Percentiles rank a stretch among this genome's conserved stretches.
phyloP scores from a whole-genome alignment of 2,888 invertebrate species.

The Drosophila testacea region DNA sequence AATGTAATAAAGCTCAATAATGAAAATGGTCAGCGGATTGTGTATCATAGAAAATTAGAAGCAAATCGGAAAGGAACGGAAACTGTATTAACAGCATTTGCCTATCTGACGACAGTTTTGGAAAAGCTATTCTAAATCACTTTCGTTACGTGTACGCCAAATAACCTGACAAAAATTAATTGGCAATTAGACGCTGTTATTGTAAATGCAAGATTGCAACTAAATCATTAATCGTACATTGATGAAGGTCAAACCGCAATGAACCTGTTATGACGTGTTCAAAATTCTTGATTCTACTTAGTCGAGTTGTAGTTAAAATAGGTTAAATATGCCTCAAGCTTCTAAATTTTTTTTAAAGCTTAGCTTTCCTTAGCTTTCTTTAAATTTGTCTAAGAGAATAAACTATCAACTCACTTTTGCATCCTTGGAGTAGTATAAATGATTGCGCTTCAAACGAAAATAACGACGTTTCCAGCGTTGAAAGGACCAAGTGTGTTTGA shows the following conservation, averaged over 20 bases:
- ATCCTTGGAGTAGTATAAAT: conserved; percentile 94
- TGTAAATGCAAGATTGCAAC: conserved; percentile 16
- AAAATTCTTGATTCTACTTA: conserved; percentile 38
- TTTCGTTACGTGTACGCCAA: conserved; percentile 21
- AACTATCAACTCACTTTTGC: conserved; percentile 88
- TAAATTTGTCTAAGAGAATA: too few species aligned
- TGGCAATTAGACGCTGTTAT: conserved; percentile 42
- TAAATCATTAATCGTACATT: conserved; percentile 1
- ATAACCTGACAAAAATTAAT: conserved; percentile 3
- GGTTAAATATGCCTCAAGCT: background rate
- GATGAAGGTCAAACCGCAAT: conserved; percentile 16
- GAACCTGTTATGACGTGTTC: background rate
- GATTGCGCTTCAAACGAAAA: conserved; percentile 93
- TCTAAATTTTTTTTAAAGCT: too few species aligned
- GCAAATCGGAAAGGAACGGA: background rate
- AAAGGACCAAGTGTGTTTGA: conserved; percentile 94
- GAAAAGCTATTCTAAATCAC: conserved; percentile 15
- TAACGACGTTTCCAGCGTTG: conserved; percentile 94
- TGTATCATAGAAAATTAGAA: background rate
- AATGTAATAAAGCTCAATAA: conserved; percentile 35
- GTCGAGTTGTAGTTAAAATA: background rate
- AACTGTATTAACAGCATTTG: conserved; percentile 18
- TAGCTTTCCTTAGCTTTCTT: too few species aligned
- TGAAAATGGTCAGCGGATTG: conserved; percentile 14
- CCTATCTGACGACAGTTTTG: background rate